Evolutionary conservation across 2,113 vertebrate species (phyloP).

Genomic region (Tetrax tetrax): DNA sequence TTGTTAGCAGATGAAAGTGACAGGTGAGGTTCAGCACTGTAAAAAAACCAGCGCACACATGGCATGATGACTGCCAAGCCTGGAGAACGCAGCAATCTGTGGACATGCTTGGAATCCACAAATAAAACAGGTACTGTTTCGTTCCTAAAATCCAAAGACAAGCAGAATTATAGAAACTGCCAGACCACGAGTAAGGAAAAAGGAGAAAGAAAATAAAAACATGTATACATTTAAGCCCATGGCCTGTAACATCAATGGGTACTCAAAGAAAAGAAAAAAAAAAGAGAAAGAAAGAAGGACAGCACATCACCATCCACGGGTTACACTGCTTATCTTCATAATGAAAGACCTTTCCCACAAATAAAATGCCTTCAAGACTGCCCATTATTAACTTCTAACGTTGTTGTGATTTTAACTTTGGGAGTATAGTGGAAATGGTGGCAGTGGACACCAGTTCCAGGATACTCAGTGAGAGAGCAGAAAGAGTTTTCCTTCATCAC

Average conservation of each 20-base stretch:
- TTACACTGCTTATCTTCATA: background rate
- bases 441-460: background rate
- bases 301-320: background rate
- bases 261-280: background rate
- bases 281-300: background rate
- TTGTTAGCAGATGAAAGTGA: slow-evolving; percentile 55
- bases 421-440: background rate
- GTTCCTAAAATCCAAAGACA: slow-evolving; percentile 1
- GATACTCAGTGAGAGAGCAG: background rate
- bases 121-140: slow-evolving; percentile 5
- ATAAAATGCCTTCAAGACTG: background rate
- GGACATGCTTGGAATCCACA: background rate
- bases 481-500: background rate
- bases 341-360: background rate
- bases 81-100: background rate
- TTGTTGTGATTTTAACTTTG: slow-evolving; percentile 9
- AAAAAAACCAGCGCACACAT: background rate
- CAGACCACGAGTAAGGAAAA: background rate
- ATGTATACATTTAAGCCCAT: background rate
- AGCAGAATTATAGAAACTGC: background rate
- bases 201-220: background rate
- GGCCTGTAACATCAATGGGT: background rate
- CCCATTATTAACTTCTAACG: background rate
- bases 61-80: background rate
- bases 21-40: slow-evolving; percentile 23